Conservation (phyloP, 2,797 vertebrate species). For the Notamacropus eugenii region DNA sequence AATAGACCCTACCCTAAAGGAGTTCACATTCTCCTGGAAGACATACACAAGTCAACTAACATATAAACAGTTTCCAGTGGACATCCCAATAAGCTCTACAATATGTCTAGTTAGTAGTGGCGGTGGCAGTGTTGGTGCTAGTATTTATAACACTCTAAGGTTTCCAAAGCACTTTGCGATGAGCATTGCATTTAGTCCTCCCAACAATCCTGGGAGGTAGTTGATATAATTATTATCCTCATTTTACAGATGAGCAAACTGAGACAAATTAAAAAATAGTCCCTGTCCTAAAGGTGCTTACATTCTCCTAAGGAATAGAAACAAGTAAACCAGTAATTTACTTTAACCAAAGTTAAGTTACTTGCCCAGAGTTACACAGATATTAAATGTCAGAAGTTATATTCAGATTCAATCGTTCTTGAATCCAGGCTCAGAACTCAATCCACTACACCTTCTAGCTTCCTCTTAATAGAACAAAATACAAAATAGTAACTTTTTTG, state of each 20-base stretch:
- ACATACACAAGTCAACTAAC: not conserved
- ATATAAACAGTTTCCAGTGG: not conserved
- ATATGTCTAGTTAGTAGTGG: not conserved
- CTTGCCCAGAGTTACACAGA: not conserved
- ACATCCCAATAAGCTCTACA: not conserved
- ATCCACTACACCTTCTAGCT: not conserved
- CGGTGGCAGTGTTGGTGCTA: not conserved
- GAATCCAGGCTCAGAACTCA: not conserved
- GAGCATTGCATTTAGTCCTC: not conserved
- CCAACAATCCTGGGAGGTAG: not conserved
- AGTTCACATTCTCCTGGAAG: not conserved
- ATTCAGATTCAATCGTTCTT: not conserved
- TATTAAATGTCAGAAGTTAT: not conserved
- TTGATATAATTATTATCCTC: not conserved
- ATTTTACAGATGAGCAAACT: not conserved
- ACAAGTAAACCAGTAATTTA: not conserved
- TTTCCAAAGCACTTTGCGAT: not conserved
- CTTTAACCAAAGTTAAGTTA: not conserved
- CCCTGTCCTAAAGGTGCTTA: not conserved
- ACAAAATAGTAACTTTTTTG: not conserved
- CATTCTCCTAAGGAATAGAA: not conserved
- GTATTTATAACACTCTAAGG: not conserved
- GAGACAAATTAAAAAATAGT: not conserved
- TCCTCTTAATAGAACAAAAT: not conserved
- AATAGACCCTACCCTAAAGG: not conserved